Evolutionary conservation across 2,888 invertebrate species (phyloP).

Genomic region (Adineta ricciae): DNA sequence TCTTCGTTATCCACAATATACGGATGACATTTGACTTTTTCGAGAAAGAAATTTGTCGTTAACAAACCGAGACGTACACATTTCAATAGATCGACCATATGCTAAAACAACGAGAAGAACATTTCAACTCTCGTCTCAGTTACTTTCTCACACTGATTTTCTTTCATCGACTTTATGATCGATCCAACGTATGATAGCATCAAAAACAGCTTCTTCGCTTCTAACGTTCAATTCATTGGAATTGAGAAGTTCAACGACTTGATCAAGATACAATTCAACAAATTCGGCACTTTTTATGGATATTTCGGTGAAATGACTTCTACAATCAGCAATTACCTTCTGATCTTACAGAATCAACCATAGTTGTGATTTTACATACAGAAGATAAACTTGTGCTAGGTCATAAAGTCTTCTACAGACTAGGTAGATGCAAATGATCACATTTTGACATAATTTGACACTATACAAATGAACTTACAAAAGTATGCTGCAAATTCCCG

Average conservation of each 20-base stretch:
- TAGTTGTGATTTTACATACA: background rate
- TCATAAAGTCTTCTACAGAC: background rate
- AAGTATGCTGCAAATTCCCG: slow-evolving; percentile 69
- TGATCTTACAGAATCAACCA: background rate
- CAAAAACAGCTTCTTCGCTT: slow-evolving; percentile 55
- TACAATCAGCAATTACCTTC: background rate
- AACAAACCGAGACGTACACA: slow-evolving; percentile 52
- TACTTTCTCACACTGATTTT: background rate
- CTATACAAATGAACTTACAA: slow-evolving; percentile 41
- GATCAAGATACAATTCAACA: slow-evolving; percentile 58
- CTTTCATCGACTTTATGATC: background rate
- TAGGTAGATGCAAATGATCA: background rate
- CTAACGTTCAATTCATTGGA: slow-evolving; percentile 65
- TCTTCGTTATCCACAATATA: slow-evolving; percentile 72
- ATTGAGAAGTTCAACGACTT: slow-evolving; percentile 59
- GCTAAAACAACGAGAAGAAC: background rate
- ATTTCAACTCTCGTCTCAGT: background rate
- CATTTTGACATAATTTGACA: background rate
- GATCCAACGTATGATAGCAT: slow-evolving; percentile 39
- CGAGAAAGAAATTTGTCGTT: slow-evolving; percentile 78
- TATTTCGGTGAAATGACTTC: slow-evolving; percentile 62
- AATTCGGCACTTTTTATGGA: slow-evolving; percentile 63
- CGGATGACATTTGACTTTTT: slow-evolving; percentile 63
- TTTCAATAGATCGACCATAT: slow-evolving; percentile 59
- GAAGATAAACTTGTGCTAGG: background rate